Evolutionary conservation across 2,888 invertebrate genomes (phyloP).

Genomic region (Phortica magna): DNA sequence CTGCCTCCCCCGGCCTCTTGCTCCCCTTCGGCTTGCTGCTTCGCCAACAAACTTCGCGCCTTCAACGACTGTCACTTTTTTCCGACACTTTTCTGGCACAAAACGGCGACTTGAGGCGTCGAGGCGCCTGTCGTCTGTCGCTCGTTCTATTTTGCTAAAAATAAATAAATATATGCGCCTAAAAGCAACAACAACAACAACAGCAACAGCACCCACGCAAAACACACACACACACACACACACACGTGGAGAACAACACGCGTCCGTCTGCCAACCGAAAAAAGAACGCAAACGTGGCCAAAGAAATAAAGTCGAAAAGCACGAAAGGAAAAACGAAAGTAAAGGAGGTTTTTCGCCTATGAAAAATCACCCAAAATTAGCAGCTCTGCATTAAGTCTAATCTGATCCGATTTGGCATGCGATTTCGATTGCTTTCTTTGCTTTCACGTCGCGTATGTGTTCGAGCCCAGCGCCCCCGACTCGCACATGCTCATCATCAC

Average conservation of each 20-base stretch:
- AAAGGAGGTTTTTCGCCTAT: constrained; percentile 42
- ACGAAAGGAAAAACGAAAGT: not conserved
- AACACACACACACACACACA: not conserved
- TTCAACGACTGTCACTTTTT: constrained; percentile 41
- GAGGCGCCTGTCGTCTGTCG: not conserved
- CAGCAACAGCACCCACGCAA: not conserved
- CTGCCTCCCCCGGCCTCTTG: constrained; percentile 56
- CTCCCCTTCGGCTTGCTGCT: constrained; percentile 49
- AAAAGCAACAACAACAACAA: not conserved
- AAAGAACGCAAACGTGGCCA: not conserved
- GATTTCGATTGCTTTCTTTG: constrained; percentile 64
- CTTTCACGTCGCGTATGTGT: constrained; percentile 14
- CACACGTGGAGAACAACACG: not conserved
- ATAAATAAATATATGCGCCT: constrained; percentile 23
- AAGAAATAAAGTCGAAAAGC: not conserved
- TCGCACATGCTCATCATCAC: not conserved
- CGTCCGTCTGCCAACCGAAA: not conserved
- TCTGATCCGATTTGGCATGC: constrained; percentile 62
- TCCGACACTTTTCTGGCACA: constrained; percentile 4
- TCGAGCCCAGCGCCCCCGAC: not conserved
- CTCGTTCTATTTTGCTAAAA: constrained; percentile 13
- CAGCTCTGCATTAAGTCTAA: constrained; percentile 69
- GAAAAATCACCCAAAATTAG: constrained; percentile 67
- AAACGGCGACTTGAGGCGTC: constrained; percentile 6
- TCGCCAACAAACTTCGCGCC: constrained; percentile 52